Conservation (phyloP, 2,888 invertebrate genomes). For the Chrysomela aeneicollis region DNA sequence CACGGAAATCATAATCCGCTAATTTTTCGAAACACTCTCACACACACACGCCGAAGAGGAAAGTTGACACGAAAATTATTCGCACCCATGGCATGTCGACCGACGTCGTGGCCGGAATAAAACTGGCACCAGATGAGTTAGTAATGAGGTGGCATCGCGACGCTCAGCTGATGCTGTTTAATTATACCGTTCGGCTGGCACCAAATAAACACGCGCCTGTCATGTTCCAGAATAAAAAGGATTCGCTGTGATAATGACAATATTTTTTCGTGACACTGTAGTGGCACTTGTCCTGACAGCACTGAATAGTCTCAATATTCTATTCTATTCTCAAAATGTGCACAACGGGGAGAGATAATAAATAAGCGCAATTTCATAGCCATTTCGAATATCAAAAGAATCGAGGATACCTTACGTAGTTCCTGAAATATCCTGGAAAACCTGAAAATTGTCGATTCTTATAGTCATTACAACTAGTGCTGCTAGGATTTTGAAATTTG, state of each 20-base stretch:
- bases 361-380: too few relatives aligned
- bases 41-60: conserved; percentile 7
- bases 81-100: conserved; percentile 13
- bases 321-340: too few relatives aligned
- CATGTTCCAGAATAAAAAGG: not conserved
- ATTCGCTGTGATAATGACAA: not conserved
- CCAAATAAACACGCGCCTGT: not conserved
- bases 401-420: too few relatives aligned
- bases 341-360: too few relatives aligned
- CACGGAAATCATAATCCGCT: conserved; percentile 12
- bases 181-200: not conserved
- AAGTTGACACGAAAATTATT: conserved; percentile 21
- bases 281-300: too few relatives aligned
- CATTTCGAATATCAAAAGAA: too few relatives aligned
- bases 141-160: conserved; percentile 15
- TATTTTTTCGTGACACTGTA: too few relatives aligned
- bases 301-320: too few relatives aligned
- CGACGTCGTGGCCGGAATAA: conserved; percentile 31
- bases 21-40: not conserved
- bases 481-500: too few relatives aligned
- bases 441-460: too few relatives aligned
- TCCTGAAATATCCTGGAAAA: too few relatives aligned
- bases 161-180: conserved; percentile 12
- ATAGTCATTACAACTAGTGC: too few relatives aligned
- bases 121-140: conserved; percentile 34